Conservation (phyloP, 2,888 invertebrate genomes). For the Cosmia trapezina region DNA sequence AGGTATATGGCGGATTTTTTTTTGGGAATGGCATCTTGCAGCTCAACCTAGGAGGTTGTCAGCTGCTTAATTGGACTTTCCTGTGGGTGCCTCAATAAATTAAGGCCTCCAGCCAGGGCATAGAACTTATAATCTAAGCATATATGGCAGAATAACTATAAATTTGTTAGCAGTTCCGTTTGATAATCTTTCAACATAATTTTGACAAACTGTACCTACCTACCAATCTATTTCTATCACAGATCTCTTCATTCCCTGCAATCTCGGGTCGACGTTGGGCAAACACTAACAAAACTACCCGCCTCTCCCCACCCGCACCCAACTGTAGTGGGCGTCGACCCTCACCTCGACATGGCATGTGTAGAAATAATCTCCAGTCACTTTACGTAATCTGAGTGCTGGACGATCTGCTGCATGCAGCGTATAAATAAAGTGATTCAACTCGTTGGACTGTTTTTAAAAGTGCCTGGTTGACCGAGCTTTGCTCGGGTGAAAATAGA, state of each 20-base stretch:
- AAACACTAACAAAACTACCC: constrained; percentile 40
- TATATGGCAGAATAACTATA: not conserved
- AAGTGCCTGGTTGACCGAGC: too few species aligned
- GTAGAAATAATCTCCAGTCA: constrained; percentile 65
- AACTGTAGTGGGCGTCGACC: constrained; percentile 44
- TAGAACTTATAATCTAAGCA: too few species aligned
- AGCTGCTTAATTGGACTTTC: too few species aligned
- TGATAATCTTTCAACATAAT: not conserved
- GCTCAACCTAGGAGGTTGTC: too few species aligned
- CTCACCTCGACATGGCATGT: constrained; percentile 59
- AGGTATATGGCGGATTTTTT: not conserved
- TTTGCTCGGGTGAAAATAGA: too few species aligned
- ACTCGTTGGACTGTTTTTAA: constrained; percentile 5
- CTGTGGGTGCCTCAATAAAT: too few species aligned
- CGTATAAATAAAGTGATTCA: constrained; percentile 34
- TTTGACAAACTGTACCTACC: not conserved
- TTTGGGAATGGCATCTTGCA: too few species aligned
- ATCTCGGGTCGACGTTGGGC: constrained; percentile 31
- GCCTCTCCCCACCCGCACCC: constrained; percentile 11
- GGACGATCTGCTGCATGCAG: constrained; percentile 37
- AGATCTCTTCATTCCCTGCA: constrained; percentile 35
- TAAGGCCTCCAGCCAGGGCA: too few species aligned
- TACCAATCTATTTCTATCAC: constrained; percentile 17
- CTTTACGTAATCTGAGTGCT: constrained; percentile 65
- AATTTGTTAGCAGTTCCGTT: not conserved